Conservation (phyloP, 1,140 invertebrate genomes). For the Cardiocondyla obscurior region DNA sequence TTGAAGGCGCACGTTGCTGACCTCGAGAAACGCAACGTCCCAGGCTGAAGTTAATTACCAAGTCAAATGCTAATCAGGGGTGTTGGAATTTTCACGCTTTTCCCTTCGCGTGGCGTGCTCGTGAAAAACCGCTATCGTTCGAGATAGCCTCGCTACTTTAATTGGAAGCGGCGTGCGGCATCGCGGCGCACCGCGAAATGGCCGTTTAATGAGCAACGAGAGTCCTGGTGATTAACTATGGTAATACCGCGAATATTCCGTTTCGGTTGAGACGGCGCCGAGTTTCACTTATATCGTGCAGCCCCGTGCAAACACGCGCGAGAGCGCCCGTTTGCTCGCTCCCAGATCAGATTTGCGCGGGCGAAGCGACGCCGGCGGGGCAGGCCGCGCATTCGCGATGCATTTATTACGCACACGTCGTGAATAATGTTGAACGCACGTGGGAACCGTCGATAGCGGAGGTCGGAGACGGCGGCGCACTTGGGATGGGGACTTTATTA, state of each 20-base stretch:
- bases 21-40: neutral
- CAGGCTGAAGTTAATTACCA: neutral
- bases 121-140: conserved; percentile 34
- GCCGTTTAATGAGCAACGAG: conserved; percentile 48
- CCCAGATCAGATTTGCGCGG: conserved; percentile 55
- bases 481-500: conserved; percentile 55
- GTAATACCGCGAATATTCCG: conserved; percentile 53
- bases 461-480: neutral
- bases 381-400: conserved; percentile 45
- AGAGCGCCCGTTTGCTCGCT: neutral
- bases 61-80: neutral
- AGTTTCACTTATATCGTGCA: neutral
- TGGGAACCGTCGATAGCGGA: conserved; percentile 64
- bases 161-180: conserved; percentile 13
- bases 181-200: conserved; percentile 27
- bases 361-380: no score
- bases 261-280: conserved; percentile 10
- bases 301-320: neutral
- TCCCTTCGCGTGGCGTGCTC: conserved; percentile 11
- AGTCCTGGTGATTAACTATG: conserved; percentile 63
- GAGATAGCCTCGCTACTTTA: conserved; percentile 20
- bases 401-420: conserved; percentile 62
- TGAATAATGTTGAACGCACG: conserved; percentile 59
- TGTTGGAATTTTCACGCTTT: conserved; percentile 18
- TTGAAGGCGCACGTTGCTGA: no score